Conservation (phyloP, 23 tunicate species). For the Trididemnum clinides region DNA sequence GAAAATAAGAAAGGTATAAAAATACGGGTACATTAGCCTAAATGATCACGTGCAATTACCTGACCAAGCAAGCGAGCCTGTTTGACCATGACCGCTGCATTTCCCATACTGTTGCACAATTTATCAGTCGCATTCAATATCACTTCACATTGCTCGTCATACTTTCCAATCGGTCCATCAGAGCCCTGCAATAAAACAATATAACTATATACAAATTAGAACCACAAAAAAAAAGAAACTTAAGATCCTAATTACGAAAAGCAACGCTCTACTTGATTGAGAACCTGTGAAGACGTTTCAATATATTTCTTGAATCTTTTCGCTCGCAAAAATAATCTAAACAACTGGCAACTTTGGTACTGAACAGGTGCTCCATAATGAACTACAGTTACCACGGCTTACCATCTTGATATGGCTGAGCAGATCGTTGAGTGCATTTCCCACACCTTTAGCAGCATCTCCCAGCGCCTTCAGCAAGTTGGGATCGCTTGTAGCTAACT, state of each 20-base stretch:
- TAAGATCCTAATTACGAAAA: too few relatives aligned
- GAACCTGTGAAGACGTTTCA: too few relatives aligned
- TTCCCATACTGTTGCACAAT: constrained; percentile 94
- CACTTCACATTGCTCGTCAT: constrained; percentile 90
- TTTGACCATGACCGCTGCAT: constrained; percentile 95
- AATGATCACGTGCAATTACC: too few relatives aligned
- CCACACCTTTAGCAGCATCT: constrained; percentile 91
- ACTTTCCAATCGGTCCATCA: constrained; percentile 48
- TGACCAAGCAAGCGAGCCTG: constrained; percentile 87
- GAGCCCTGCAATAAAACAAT: constrained; percentile 52
- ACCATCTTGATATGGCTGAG: constrained; percentile 88
- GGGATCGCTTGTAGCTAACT: constrained; percentile 68
- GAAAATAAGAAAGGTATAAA: too few relatives aligned
- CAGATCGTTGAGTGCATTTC: constrained; percentile 71
- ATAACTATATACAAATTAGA: background rate
- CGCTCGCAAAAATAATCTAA: background rate
- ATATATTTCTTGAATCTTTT: too few relatives aligned
- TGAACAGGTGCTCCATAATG: background rate
- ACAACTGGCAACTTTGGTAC: background rate
- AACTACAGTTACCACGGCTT: background rate
- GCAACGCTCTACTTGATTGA: too few relatives aligned
- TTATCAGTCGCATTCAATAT: constrained; percentile 86
- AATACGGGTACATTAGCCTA: too few relatives aligned
- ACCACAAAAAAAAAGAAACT: background rate
- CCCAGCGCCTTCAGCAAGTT: constrained; percentile 64